These are phyloP conservation scores for Rhombomys opimus DNA, from an alignment of 2,113 vertebrate genomes.

Conservation along the genomic window DNA sequence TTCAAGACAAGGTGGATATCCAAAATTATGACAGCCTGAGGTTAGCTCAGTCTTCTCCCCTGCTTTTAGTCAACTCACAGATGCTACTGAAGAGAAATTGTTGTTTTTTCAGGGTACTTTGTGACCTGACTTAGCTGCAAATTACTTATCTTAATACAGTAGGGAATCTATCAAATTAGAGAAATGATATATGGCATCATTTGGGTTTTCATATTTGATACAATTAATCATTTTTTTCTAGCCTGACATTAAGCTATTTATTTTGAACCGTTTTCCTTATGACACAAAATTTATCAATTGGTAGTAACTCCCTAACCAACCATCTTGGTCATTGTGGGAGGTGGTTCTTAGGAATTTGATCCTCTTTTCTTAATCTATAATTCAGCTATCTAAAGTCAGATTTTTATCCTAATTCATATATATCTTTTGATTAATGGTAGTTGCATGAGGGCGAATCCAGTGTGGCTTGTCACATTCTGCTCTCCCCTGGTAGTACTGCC, in stretches of 20 bases:
- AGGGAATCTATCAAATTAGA: conserved; percentile 71
- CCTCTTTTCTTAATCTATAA: conserved; percentile 5
- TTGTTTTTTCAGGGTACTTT: conserved; percentile 63
- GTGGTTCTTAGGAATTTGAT: conserved; percentile 31
- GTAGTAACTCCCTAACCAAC: conserved; percentile 36
- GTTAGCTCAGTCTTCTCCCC: neutral
- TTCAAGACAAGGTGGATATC: neutral
- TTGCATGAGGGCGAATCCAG: conserved; percentile 21
- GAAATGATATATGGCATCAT: conserved; percentile 77
- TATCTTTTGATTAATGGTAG: conserved; percentile 52
- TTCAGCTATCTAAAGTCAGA: conserved; percentile 35
- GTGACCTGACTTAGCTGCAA: conserved; percentile 47
- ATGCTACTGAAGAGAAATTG: conserved; percentile 4
- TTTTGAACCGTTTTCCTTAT: conserved; percentile 52
- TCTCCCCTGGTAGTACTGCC: neutral
- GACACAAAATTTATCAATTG: conserved; percentile 72
- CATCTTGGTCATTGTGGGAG: neutral
- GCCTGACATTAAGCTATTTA: conserved; percentile 66
- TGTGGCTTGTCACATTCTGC: neutral
- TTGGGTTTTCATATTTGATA: conserved; percentile 73
- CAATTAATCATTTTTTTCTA: conserved; percentile 76
- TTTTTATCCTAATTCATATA: conserved; percentile 14
- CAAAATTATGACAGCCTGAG: neutral
- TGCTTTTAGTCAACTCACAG: neutral
- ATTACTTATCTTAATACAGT: conserved; percentile 74